These are phyloP conservation scores for Anticlea derivata DNA, from an alignment of 2,888 invertebrate genomes.

Conservation along the genomic window DNA sequence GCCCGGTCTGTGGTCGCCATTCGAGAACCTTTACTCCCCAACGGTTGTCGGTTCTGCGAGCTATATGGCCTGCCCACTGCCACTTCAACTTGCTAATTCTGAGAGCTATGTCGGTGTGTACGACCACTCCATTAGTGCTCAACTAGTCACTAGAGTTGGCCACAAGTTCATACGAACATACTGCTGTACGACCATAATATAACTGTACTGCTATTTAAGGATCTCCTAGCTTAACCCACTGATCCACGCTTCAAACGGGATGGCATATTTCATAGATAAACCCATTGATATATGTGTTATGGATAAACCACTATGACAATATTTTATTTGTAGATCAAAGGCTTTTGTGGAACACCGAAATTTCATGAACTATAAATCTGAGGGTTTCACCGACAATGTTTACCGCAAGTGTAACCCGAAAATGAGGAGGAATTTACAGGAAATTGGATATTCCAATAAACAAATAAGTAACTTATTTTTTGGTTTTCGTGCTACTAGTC, in stretches of 20 bases:
- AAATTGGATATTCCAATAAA: background rate
- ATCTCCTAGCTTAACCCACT: conserved; percentile 4
- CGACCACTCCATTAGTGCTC: no score
- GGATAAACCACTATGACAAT: conserved; percentile 31
- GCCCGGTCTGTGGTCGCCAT: no score
- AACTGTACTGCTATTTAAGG: background rate
- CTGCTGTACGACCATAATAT: background rate
- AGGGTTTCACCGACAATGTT: conserved; percentile 3
- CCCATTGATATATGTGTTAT: conserved; percentile 5
- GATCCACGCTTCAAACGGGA: conserved; percentile 20
- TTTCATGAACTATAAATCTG: conserved; percentile 15
- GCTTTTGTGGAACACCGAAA: conserved; percentile 21
- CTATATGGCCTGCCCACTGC: no score
- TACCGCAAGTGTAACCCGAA: background rate
- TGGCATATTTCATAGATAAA: conserved; percentile 32
- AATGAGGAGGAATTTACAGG: background rate
- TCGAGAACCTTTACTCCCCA: no score
- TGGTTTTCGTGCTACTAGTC: no score
- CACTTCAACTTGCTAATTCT: no score
- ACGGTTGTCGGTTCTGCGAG: no score
- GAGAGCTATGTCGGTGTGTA: no score
- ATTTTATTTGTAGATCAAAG: conserved; percentile 34
- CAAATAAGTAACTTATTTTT: background rate
- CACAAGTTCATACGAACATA: no score
- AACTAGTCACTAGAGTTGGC: no score